Percentiles rank a stretch among this genome's conserved stretches.
phyloP scores from a whole-genome alignment of 1,140 invertebrate species.

The Drosophila sucinea region DNA sequence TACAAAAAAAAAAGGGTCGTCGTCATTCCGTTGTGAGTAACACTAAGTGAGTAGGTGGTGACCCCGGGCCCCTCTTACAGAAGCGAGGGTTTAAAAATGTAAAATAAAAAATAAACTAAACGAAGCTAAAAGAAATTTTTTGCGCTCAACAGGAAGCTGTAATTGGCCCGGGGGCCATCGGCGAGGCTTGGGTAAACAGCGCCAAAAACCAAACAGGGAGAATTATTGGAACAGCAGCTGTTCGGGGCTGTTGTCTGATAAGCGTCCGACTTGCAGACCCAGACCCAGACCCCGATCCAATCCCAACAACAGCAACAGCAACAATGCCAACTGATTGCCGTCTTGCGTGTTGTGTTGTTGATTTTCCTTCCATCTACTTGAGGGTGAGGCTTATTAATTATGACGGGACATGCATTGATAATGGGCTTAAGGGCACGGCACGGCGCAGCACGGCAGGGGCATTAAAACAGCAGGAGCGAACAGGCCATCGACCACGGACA shows the following conservation, averaged over 20 bases:
- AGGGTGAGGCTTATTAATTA: slow-evolving; percentile 76
- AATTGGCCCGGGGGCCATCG: slow-evolving; percentile 63
- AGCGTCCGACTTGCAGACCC: slow-evolving; percentile 36
- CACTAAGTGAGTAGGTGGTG: slow-evolving; percentile 13
- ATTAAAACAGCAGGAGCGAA: slow-evolving; percentile 10
- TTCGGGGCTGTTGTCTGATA: slow-evolving; percentile 66
- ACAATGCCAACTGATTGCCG: slow-evolving; percentile 72
- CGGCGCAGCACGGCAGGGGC: slow-evolving; percentile 28
- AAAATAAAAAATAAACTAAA: slow-evolving; percentile 13
- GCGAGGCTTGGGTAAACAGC: slow-evolving; percentile 45
- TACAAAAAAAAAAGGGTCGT: slow-evolving; percentile 30
- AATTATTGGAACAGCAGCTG: slow-evolving; percentile 40
- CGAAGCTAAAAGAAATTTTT: slow-evolving; percentile 45
- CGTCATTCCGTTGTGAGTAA: slow-evolving; percentile 10
- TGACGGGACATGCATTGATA: slow-evolving; percentile 78
- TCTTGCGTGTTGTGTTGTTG: slow-evolving; percentile 56
- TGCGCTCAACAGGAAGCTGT: slow-evolving; percentile 71
- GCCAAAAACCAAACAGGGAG: slow-evolving; percentile 37
- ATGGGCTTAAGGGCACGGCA: slow-evolving; percentile 42
- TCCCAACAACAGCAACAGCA: slow-evolving; percentile 24
- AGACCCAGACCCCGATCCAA: background rate
- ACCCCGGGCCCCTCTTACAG: background rate
- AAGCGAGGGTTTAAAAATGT: slow-evolving; percentile 33
- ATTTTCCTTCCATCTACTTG: slow-evolving; percentile 30
- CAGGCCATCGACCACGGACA: background rate